Evolutionary conservation across 2,888 invertebrate genomes (phyloP).

Genomic region (Drosophila hamatofila): DNA sequence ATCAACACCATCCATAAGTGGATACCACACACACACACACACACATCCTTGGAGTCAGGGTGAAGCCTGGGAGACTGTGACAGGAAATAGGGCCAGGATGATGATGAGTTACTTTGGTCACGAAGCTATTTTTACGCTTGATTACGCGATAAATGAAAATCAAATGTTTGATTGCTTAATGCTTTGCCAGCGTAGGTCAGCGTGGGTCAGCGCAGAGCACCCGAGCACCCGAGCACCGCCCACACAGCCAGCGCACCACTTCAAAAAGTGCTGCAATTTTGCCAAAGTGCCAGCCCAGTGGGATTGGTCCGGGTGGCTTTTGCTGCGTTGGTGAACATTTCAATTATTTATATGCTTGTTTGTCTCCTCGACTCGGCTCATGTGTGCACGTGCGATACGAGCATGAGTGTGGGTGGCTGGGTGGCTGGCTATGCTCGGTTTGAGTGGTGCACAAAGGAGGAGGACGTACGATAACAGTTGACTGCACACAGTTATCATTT

Average conservation of each 20-base stretch:
- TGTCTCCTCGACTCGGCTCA: constrained; percentile 45
- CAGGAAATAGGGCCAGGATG: constrained; percentile 56
- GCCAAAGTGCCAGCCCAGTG: constrained; percentile 54
- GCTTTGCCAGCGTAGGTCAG: constrained; percentile 38
- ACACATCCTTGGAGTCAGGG: not conserved
- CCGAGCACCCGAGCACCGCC: constrained; percentile 22
- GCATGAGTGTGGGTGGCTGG: not conserved
- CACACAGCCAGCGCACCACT: constrained; percentile 31
- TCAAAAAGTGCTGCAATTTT: constrained; percentile 71
- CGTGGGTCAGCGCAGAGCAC: constrained; percentile 21
- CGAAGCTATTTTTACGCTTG: constrained; percentile 81
- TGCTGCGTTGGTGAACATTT: constrained; percentile 67
- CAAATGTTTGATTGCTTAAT: constrained; percentile 82
- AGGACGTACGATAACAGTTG: constrained; percentile 65
- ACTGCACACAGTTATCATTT: constrained; percentile 72
- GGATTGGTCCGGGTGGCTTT: constrained; percentile 19
- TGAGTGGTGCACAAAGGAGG: not conserved
- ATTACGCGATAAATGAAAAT: constrained; percentile 82
- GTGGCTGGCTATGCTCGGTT: not conserved
- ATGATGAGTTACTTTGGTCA: constrained; percentile 80
- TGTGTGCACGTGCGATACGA: constrained; percentile 56
- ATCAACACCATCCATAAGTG: constrained; percentile 72
- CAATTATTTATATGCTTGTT: constrained; percentile 80
- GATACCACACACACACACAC: constrained; percentile 33
- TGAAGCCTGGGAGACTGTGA: constrained; percentile 13